phyloP scores from a whole-genome alignment of 1,140 invertebrate genomes.

The Caenorhabditis inopinata region DNA sequence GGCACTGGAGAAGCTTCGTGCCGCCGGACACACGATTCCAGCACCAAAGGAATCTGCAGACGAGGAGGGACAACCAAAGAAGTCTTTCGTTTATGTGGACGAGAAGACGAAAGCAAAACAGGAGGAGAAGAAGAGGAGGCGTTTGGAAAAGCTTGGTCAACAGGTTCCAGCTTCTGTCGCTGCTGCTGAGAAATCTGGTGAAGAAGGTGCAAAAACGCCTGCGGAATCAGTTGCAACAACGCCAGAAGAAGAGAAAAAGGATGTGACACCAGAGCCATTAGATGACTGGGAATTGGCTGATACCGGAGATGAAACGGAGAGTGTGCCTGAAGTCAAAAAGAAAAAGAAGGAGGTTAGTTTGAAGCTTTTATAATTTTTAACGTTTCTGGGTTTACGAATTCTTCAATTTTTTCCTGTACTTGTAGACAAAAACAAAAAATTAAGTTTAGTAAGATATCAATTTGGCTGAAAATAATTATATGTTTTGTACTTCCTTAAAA shows the following conservation, averaged over 20 bases:
- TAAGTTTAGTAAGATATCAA: too few species aligned
- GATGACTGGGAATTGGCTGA: too few species aligned
- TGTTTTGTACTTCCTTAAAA: too few species aligned
- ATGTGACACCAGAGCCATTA: background rate
- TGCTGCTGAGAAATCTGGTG: background rate
- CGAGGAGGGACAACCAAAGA: constrained; percentile 18
- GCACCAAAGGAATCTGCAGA: background rate
- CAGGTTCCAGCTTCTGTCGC: background rate
- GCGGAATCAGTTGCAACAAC: background rate
- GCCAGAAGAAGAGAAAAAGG: background rate
- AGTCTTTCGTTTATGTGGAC: constrained; percentile 27
- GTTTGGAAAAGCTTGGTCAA: constrained; percentile 21
- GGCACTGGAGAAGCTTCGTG: constrained; percentile 24
- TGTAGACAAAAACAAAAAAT: too few species aligned
- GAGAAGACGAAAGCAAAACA: constrained; percentile 35
- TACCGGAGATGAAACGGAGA: background rate
- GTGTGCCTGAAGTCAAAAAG: background rate
- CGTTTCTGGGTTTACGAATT: too few species aligned
- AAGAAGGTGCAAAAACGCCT: background rate
- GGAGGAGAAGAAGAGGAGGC: constrained; percentile 18
- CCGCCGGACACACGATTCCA: constrained; percentile 17
- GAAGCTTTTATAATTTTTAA: too few species aligned
- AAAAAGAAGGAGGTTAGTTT: background rate
- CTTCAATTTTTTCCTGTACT: too few species aligned
- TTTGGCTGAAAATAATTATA: too few species aligned